Evolutionary conservation across 2,113 vertebrate genomes (phyloP), one percentile per base, ranked within the genome.

Genomic region (Edolisoma coerulescens): DNA sequence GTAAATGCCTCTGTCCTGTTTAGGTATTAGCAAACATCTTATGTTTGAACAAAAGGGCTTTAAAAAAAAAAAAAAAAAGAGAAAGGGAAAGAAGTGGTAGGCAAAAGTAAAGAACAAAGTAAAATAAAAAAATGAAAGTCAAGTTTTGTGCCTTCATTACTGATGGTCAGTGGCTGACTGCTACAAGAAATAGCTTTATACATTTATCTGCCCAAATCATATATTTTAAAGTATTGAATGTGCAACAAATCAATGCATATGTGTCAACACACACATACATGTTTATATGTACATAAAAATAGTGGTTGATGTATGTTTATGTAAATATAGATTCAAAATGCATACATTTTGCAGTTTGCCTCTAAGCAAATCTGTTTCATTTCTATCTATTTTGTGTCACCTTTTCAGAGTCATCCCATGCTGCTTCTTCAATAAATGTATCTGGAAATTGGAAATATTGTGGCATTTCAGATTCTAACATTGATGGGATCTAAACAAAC

Each of bases 1-100:
- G 56, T 67, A 93, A 96, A 95, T 80, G 70, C 60, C 56, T 92
- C 70, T 76, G 4, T 93, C 68, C 82, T 75, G 81, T 89, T 94
- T 75, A 89, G 80, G 73, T 53, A 92, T 14, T 63, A 83, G 68
- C 27, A 89, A 77, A 68, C 39, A 75, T 49, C 20, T 87, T 61
- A 64, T 50, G 41, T 77, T 95, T 90, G 39, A 82, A 42, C 57
- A 87, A 94, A 94, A 88, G 23, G 3, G 14, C 16, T 71, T 88
- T n/a, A n/a, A n/a, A n/a, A 0, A 52, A 69, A 82, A 54, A 56
- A 75, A 44, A 54, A 52, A 30, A 53, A 3, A 26, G 6, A 56
- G 10, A 32, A 44, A 39, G 4, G 7, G 16, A 41, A 75, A 79
- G 32, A 49, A 33, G 10, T 23, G 1, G 8, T 14, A 70, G 26